Conservation (phyloP, 2,888 invertebrate genomes). For the Thysanoteuthis rhombus region DNA sequence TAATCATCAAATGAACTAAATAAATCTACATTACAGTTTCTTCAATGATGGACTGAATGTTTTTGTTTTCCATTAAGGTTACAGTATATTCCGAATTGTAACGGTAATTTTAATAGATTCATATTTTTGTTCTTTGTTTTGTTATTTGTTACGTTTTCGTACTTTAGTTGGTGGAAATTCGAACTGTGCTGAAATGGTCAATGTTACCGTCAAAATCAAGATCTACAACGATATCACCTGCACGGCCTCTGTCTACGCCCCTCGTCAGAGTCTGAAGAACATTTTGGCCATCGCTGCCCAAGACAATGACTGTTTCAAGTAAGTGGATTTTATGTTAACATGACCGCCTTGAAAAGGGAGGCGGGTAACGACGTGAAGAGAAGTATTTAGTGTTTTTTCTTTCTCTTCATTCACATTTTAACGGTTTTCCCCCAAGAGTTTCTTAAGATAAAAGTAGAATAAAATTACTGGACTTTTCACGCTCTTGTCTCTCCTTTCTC, state of each 20-base stretch:
- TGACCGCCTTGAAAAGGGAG: background rate
- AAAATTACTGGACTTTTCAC: background rate
- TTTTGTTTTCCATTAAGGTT: background rate
- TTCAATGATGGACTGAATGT: too few relatives aligned
- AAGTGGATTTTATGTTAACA: background rate
- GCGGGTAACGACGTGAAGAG: background rate
- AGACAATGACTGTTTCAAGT: background rate
- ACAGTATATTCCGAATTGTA: too few relatives aligned
- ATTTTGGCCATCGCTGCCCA: background rate
- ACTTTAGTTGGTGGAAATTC: too few relatives aligned
- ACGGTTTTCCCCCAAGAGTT: background rate
- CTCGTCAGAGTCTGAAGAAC: background rate
- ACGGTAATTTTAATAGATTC: background rate
- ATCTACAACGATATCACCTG: background rate
- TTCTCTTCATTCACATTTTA: background rate
- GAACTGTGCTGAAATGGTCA: background rate
- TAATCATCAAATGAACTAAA: too few relatives aligned
- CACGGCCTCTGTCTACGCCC: background rate
- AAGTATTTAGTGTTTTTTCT: background rate
- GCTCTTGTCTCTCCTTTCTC: background rate
- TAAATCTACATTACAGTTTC: too few relatives aligned
- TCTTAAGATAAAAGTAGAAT: background rate
- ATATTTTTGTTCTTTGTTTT: background rate
- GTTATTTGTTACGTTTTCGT: slow-evolving; percentile 12
- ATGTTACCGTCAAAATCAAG: background rate